Conservation (phyloP, 2,888 invertebrate genomes). For the Leptopilina myrica region DNA sequence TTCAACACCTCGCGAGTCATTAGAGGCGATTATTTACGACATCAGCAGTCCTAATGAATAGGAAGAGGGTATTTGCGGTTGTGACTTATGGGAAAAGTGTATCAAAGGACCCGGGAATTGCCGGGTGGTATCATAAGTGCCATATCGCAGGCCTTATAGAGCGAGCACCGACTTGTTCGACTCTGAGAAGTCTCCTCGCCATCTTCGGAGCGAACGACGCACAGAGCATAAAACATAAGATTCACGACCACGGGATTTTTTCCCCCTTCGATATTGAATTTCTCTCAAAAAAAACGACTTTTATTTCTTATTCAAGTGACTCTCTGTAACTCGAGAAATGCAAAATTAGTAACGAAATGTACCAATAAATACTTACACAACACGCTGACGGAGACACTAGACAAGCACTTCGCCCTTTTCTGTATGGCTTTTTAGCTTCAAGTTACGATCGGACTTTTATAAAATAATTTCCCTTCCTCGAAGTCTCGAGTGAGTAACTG, state of each 20-base stretch:
- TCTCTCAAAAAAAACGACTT: no score
- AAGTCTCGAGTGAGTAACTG: neutral
- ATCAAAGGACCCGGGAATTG: neutral
- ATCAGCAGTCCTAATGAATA: neutral
- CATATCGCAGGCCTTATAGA: constrained; percentile 9
- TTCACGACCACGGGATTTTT: constrained; percentile 21
- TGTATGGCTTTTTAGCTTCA: neutral
- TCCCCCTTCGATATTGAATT: no score
- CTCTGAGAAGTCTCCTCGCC: constrained; percentile 43
- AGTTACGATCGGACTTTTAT: constrained; percentile 5
- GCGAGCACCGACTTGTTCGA: constrained; percentile 11
- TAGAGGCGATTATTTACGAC: neutral
- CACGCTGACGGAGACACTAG: neutral
- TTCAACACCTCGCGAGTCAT: constrained; percentile 14
- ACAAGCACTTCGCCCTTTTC: neutral
- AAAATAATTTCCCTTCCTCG: constrained; percentile 1
- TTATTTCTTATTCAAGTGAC: no score
- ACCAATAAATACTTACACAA: neutral
- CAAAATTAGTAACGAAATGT: neutral
- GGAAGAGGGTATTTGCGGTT: constrained; percentile 6
- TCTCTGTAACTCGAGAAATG: no score
- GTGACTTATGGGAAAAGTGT: constrained; percentile 15
- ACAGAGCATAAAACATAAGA: constrained; percentile 41
- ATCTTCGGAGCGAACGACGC: constrained; percentile 37
- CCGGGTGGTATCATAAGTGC: constrained; percentile 3